Base-by-base conservation (phyloP, 2,888 invertebrate genomes). In the Stenchaetothrips biformis region DNA sequence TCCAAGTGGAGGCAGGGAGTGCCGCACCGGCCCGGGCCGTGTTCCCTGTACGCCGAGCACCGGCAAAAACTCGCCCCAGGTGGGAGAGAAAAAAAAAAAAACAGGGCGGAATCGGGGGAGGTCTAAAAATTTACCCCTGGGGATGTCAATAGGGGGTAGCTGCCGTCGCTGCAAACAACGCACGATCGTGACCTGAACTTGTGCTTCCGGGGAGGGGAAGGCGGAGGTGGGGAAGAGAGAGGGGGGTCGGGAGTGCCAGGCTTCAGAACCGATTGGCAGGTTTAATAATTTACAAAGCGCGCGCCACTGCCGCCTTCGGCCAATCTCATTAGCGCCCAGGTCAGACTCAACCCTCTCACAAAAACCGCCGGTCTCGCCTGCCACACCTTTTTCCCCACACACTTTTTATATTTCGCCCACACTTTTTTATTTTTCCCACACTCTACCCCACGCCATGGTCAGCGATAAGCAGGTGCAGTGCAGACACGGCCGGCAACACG, bases 261-360 rank as follows among this genome's bases (percentile, higher is more conserved):
- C 18, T 74, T 74, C 67, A 74, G 67, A 74, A 74, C 21, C 67
- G 67, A 74, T 74, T 74, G 67, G 67, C 67, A 74, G 67, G 11
- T 25, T 74, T 74, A 74, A 74, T 74, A 21, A 74, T 74, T 74
- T 25, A 74, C 67, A 11, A 74, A 25, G 21, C 67, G 25, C 67
- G 25, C 21, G 67, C 67, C 59, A 18, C 59, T 59, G 67, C 25
- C 67, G 67, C 25, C 67, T 25, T 21, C 21, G 25, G 67, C 67
- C 67, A 74, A 74, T 74, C 67, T 74, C 67, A 74, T 74, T 74
- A 74, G 67, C 67, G 53, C 18, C 53, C 0, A 7, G 13, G 16
- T 18, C 53, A 53, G 13, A 53, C 53, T 53, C 53, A 16, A 16
- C 37, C 37, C 37, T 37, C 37, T 37, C 53, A 53, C 7, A 53